A percentile compares a stretch with the other conserved stretches of the same genome.
These are phyloP conservation scores for Leptothorax acervorum DNA, from an alignment of 2,888 invertebrate genomes.

Conservation along the genomic window DNA sequence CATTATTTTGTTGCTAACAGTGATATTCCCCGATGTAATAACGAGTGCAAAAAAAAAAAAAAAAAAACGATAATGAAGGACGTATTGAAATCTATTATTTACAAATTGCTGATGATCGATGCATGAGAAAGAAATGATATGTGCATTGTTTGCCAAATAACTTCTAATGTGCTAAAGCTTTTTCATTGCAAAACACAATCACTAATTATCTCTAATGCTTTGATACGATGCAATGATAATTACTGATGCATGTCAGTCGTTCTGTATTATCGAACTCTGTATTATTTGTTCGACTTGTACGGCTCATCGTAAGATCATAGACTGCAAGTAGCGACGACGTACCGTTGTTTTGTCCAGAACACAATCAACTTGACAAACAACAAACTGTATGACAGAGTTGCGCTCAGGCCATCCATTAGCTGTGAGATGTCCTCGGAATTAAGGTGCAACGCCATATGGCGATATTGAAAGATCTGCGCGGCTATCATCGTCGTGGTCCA, in stretches of 20 bases:
- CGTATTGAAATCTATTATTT: background rate
- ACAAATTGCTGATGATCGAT: background rate
- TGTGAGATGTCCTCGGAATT: slow-evolving; percentile 4
- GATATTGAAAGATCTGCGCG: slow-evolving; percentile 38
- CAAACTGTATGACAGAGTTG: slow-evolving; percentile 35
- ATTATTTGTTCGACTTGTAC: background rate
- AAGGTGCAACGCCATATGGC: slow-evolving; percentile 31
- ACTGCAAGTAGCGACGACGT: background rate
- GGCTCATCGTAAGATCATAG: background rate
- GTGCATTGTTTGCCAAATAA: background rate
- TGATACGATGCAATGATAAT: background rate
- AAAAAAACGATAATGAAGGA: background rate
- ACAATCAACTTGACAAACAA: slow-evolving; percentile 51
- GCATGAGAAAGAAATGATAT: background rate
- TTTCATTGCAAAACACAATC: background rate
- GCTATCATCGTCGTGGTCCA: slow-evolving; percentile 23
- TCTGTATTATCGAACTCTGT: slow-evolving; percentile 9
- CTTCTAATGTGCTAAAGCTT: background rate
- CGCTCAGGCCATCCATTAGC: slow-evolving; percentile 40
- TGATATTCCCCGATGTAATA: background rate
- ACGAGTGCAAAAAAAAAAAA: background rate
- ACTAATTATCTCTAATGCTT: background rate
- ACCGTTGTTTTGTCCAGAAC: slow-evolving; percentile 53
- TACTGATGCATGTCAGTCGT: background rate
- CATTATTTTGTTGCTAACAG: background rate